phyloP scores from a whole-genome alignment of 35 echinoderm and acorn worm species.

The Chiridota heheva region DNA sequence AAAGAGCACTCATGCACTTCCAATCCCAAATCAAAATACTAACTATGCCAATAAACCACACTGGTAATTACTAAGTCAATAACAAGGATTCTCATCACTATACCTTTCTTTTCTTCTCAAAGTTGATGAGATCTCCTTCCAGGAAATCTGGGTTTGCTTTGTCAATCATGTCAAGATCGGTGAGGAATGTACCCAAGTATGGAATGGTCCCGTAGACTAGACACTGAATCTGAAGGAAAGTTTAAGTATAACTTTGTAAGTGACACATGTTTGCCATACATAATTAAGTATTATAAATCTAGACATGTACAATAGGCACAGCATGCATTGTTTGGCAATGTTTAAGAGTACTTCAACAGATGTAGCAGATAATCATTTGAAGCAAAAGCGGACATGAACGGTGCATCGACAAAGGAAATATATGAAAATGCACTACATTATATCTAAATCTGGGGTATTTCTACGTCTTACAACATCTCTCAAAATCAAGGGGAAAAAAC shows the following conservation, averaged over 20 bases:
- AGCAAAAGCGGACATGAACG: too few species aligned
- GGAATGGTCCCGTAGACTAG: slow-evolving; percentile 86
- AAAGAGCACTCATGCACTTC: too few species aligned
- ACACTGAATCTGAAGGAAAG: slow-evolving; percentile 28
- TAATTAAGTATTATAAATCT: background rate
- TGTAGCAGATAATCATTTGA: too few species aligned
- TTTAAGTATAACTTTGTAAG: background rate
- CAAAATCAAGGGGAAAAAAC: too few species aligned
- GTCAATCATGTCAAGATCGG: slow-evolving; percentile 95
- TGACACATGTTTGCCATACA: background rate
- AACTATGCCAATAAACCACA: too few species aligned
- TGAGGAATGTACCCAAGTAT: slow-evolving; percentile 91
- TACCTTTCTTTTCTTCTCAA: slow-evolving; percentile 98
- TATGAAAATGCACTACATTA: too few species aligned
- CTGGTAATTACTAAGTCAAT: too few species aligned
- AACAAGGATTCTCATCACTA: background rate
- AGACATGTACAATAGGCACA: too few species aligned
- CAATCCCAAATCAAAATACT: too few species aligned
- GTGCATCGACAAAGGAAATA: too few species aligned
- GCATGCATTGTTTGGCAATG: background rate
- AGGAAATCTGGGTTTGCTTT: slow-evolving; percentile 77
- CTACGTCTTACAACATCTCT: too few species aligned
- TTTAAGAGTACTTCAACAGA: background rate
- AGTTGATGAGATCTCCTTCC: slow-evolving; percentile 75
- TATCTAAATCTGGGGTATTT: too few species aligned